Evolutionary conservation across 2,888 invertebrate genomes (phyloP), one percentile per base, ranked within the genome.

Genomic region (Mellilla xanthometata): DNA sequence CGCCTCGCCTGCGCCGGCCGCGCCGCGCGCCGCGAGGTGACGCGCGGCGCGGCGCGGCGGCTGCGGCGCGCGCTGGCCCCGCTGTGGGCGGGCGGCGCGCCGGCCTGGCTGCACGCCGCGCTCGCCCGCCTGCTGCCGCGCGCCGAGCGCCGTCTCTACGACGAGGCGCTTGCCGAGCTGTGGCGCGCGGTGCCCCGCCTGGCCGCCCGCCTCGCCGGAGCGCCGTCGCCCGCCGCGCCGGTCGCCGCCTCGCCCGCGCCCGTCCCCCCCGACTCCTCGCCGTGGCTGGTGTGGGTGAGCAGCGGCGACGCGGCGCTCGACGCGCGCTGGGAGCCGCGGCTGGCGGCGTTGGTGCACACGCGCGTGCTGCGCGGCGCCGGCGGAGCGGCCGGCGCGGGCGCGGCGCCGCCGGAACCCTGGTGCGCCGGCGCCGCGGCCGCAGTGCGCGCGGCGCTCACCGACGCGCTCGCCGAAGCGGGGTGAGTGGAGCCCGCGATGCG

Each of bases 401-500:
- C 53, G 41, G 40, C 36, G 32, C 12, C 64, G 53, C 72, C 74
- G 15, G 76, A 65, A 40, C 58, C 59, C 29, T 77, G 79, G 77
- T 72, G 76, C 68, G 73, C 73, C 13, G 68, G 58, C 34, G 63
- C 52, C 39, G 65, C 65, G 23, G 68, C 55, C 22, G 56, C 58
- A 27, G 66, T 64, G 49, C 73, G 81, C 52, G 57, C 65, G 27
- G 72, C 67, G n/a, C 72, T 82, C 24, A 59, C 57, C 6, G 81
- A 75, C 26, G 48, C 68, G 33, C 59, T 78, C 6, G 65, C 62
- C 3, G 81, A 76, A 45, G 76, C 77, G 2, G 78, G 76, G 75
- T 73, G 43, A 60, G 70, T 36, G n/a, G n/a, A n/a, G n/a, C n/a
- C n/a, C n/a, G n/a, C n/a, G n/a, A n/a, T n/a, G n/a, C n/a, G n/a